Percentiles rank a stretch among this genome's conserved stretches.
Evolutionary conservation across 2,888 invertebrate species (phyloP).

Genomic region (Mythimna vitellina): DNA sequence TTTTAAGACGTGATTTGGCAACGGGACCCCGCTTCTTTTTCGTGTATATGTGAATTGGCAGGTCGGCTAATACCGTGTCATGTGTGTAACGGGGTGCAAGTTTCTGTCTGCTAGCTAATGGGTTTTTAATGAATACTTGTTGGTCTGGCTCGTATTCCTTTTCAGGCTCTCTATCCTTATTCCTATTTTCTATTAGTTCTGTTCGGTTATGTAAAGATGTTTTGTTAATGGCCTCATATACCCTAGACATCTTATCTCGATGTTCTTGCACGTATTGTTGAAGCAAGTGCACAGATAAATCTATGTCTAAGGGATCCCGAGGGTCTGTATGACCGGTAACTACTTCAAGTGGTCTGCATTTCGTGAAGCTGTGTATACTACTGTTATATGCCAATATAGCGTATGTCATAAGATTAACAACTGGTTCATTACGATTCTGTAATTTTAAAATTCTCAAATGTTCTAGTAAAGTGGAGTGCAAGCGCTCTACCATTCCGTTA

Average conservation of each 20-base stretch:
- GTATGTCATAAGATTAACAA: conserved; percentile 13
- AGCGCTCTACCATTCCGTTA: conserved; percentile 16
- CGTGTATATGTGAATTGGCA: conserved; percentile 56
- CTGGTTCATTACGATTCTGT: not conserved
- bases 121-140: conserved; percentile 8
- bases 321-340: conserved; percentile 17
- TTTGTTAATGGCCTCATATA: conserved; percentile 10
- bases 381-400: conserved; percentile 20
- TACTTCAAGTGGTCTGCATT: conserved; percentile 19
- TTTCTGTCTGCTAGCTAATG: conserved; percentile 4
- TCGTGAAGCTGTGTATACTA: conserved; percentile 13
- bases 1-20: conserved; percentile 15
- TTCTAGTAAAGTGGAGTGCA: conserved; percentile 20
- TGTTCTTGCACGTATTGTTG: not conserved
- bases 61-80: conserved; percentile 58
- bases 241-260: not conserved
- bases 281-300: conserved; percentile 1
- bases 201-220: not conserved
- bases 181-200: conserved; percentile 9
- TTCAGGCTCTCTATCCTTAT: conserved; percentile 5
- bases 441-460: conserved; percentile 17
- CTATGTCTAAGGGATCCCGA: conserved; percentile 17
- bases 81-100: conserved; percentile 36
- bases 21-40: conserved; percentile 22
- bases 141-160: conserved; percentile 11